Evolutionary conservation across 2,888 invertebrate genomes (phyloP), one percentile per base, ranked within the genome.

Genomic region (Arge pagana): DNA sequence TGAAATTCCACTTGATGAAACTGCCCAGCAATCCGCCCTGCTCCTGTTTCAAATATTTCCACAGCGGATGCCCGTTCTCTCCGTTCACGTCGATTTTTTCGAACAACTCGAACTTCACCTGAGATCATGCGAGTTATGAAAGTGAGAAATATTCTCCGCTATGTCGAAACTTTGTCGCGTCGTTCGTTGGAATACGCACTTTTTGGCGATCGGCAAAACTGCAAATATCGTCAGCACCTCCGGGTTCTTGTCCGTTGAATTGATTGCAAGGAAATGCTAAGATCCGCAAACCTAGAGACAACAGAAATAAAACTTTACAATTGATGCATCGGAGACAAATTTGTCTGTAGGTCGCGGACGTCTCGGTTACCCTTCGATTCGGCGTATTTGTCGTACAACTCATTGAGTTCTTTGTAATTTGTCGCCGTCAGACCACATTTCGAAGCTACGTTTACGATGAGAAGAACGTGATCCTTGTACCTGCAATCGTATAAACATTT

Each of bases 211-310:
- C 75, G 7, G 82, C 80, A 64, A 85, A 87, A 62, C 82, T 83
- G 40, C 84, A 84, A 62, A 88, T 85, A 26, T 83, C 82, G 6
- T 84, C 85, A 13, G 81, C 64, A 53, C 77, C 78, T 1, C 87
- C 88, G 0, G 88, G 86, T 65, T 88, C 88, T 67, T 88, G 84
- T 0, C 84, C 83, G 18, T 82, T 85, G 67, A 93, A 93, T 72
- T 93, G 93, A 73, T 93, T 93, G 78, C 93, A 93, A 0, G 93
- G 93, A 74, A 94, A 94, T 1, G 87, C 92, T 54, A 93, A 80
- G 63, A 94, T 90, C 61, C 83, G 82, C 31, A 94, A 78, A 56
- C 92, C 86, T 83, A 79, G 7, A 1, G 15, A 28, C 1, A 13
- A 15, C 4, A 23, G n/a, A 23, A 15, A 23, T 4, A 8, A 3